Evolutionary conservation across 2,888 invertebrate species (phyloP).

Genomic region (Aleiodes testaceus): DNA sequence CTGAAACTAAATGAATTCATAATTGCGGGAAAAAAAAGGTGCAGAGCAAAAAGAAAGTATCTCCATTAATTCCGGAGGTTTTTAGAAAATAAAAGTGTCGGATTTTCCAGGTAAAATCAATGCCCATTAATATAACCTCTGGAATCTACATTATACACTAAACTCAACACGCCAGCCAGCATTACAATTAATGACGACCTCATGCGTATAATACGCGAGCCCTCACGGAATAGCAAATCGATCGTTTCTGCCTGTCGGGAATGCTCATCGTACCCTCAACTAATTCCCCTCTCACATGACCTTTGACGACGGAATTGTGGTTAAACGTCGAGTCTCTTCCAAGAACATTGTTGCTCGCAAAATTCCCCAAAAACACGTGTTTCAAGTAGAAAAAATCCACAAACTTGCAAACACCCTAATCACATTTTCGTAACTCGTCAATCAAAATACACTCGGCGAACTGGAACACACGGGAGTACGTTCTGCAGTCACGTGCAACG

Average conservation of each 20-base stretch:
- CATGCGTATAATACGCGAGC: conserved; percentile 49
- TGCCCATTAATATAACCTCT: conserved; percentile 14
- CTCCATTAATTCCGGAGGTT: too few species aligned
- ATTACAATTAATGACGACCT: conserved; percentile 66
- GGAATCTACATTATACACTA: conserved; percentile 54
- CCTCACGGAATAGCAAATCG: conserved; percentile 64
- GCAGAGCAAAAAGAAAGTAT: too few species aligned
- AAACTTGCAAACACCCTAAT: neutral
- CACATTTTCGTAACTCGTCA: conserved; percentile 47
- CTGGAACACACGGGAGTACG: conserved; percentile 14
- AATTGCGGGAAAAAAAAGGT: too few species aligned
- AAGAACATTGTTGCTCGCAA: conserved; percentile 45
- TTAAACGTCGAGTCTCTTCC: neutral
- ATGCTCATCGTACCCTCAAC: conserved; percentile 58
- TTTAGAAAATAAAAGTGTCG: too few species aligned
- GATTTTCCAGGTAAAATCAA: too few species aligned
- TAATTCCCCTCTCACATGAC: conserved; percentile 41
- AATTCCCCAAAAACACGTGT: conserved; percentile 15
- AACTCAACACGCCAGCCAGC: conserved; percentile 60
- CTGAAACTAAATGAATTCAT: too few species aligned
- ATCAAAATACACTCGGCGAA: conserved; percentile 39
- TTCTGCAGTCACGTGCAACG: conserved; percentile 11
- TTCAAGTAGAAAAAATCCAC: neutral
- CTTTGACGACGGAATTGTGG: conserved; percentile 46
- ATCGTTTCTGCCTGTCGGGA: conserved; percentile 62